Base-by-base conservation (phyloP, 1,140 invertebrate genomes). In the Drepana arcuata region DNA sequence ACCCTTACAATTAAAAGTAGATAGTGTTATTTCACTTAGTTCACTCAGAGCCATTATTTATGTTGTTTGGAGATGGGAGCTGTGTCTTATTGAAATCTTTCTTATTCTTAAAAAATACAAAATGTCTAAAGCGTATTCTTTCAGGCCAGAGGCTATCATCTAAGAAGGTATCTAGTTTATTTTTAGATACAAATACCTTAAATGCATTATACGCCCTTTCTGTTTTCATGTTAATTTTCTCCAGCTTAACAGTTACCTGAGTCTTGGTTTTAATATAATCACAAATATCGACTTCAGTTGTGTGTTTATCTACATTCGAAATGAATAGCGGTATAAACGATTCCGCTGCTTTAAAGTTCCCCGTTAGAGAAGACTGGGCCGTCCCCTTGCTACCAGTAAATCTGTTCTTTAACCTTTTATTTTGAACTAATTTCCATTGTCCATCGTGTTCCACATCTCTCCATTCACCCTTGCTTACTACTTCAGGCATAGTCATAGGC, bases 101-200 rank as follows among this genome's bases (percentile, higher is more conserved):
- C 4, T 26, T 26, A 1, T 41, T 15, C 9, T 27, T 32, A 18
- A 43, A 48, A 4, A 35, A 13, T 18, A 45, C 36, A 34, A 50
- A 50, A 1, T 29, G 16, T 7, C 46, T 24, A 32, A 34, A 48
- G 3, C 34, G 21, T 7, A 57, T 29, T n/a, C 53, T 43, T 16
- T 48, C 33, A 4, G 53, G 53, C 53, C 48, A 56, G 12, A 56
- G 48, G 15, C 45, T 33, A 16, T 51, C 44, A 0, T 16, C 16
- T 23, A 52, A 16, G 15, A 57, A 57, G 9, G 34, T 16, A 12
- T 37, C 31, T 24, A 48, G 11, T 26, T 42, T 48, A 21, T 42
- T 16, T 29, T 52, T 51, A 6, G 51, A 40, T 16, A 55, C 46
- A 37, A 43, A 55, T 26, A 49, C 18, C 33, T 55, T 49, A 14